phyloP scores from a whole-genome alignment of 2,888 invertebrate genomes.

The Balanococcus diminutus region DNA sequence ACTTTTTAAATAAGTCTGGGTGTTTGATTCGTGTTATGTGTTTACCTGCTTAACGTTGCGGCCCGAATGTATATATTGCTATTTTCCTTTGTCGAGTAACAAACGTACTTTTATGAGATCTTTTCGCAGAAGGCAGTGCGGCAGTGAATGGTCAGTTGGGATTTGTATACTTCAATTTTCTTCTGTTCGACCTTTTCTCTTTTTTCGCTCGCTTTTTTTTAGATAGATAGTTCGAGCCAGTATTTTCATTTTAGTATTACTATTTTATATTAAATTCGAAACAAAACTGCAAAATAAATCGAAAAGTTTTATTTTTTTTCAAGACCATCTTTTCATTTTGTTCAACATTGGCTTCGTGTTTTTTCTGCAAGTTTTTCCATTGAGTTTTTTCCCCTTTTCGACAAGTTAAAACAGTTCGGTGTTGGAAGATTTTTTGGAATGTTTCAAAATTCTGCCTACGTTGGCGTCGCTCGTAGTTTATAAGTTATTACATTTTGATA shows the following conservation, averaged over 20 bases:
- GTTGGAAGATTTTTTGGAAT: conserved; percentile 24
- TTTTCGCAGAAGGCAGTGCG: not conserved
- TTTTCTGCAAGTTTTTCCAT: conserved; percentile 1
- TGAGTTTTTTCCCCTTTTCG: not conserved
- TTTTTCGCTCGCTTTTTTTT: not conserved
- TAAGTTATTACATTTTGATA: conserved; percentile 3
- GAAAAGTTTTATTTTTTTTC: conserved; percentile 38
- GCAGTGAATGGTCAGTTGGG: conserved; percentile 37
- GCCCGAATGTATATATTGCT: not conserved
- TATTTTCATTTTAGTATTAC: conserved; percentile 38
- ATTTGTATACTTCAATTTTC: conserved; percentile 31
- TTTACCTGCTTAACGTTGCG: conserved; percentile 15
- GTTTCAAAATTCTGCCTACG: conserved; percentile 34
- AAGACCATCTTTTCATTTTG: conserved; percentile 39
- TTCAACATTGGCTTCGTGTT: conserved; percentile 20
- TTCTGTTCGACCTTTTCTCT: conserved; percentile 1
- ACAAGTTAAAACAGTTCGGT: not conserved
- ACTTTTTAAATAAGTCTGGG: conserved; percentile 5
- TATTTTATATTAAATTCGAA: conserved; percentile 50
- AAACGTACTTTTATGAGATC: conserved; percentile 40
- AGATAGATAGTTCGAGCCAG: conserved; percentile 28
- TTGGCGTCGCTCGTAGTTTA: not conserved
- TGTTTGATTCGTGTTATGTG: conserved; percentile 6
- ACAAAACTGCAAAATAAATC: conserved; percentile 39
- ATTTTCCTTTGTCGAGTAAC: not conserved